These are phyloP conservation scores for Thryonomys swinderianus DNA, from an alignment of 2,113 vertebrate genomes.

Conservation along the genomic window DNA sequence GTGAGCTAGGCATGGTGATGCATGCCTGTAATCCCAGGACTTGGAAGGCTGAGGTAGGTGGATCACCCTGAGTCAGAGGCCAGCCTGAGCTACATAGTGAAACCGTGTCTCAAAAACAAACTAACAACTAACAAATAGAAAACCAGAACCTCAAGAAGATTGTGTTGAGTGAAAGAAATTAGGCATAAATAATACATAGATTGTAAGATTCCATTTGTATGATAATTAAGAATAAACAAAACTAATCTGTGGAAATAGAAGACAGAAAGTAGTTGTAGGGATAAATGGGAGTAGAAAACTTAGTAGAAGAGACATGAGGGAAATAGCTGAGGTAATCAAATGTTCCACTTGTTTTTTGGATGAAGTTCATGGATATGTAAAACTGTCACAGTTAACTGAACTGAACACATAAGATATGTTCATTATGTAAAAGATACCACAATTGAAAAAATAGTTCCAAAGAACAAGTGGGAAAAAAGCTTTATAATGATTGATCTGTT, in stretches of 20 bases:
- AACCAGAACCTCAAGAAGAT: background rate
- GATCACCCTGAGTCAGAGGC: too few relatives aligned
- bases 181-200: background rate
- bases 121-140: too few relatives aligned
- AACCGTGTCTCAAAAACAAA: too few relatives aligned
- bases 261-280: background rate
- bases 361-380: background rate
- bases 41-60: too few relatives aligned
- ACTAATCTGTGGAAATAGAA: background rate
- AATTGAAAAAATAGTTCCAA: background rate
- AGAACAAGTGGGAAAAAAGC: background rate
- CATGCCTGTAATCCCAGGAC: too few relatives aligned
- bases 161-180: background rate
- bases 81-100: too few relatives aligned
- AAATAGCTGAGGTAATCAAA: background rate
- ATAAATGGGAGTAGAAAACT: background rate
- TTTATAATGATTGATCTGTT: background rate
- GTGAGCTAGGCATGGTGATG: too few relatives aligned
- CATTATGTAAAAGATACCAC: background rate
- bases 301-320: background rate
- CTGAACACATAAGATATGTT: background rate
- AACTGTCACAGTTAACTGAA: background rate
- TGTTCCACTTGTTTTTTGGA: background rate
- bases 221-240: background rate
- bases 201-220: background rate